phyloP scores from a whole-genome alignment of 1,140 invertebrate genomes.

The Trachelipus rathkii region DNA sequence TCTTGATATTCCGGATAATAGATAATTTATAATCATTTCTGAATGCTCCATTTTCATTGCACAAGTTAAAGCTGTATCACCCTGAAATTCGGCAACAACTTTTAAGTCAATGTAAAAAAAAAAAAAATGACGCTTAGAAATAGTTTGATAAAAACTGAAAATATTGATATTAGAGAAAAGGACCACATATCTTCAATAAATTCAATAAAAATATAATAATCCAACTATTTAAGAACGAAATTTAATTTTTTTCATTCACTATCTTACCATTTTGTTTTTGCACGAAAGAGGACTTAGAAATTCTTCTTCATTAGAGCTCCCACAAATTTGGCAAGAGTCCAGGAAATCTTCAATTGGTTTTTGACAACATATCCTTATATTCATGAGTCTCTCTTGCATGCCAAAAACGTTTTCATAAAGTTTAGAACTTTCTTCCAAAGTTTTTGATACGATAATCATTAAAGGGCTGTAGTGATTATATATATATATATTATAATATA shows the following conservation, averaged over 20 bases:
- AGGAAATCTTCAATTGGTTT: background rate
- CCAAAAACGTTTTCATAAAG: background rate
- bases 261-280: background rate
- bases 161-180: too few species aligned
- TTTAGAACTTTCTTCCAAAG: background rate
- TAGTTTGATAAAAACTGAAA: too few species aligned
- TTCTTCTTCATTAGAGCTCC: background rate
- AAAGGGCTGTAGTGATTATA: conserved; percentile 1
- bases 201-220: too few species aligned
- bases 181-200: too few species aligned
- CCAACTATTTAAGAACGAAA: too few species aligned
- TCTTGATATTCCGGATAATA: background rate
- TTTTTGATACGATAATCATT: background rate
- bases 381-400: background rate
- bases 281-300: background rate
- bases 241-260: too few species aligned
- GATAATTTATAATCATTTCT: background rate
- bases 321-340: background rate
- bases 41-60: conserved; percentile 4
- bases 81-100: background rate
- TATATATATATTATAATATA: conserved; percentile 15
- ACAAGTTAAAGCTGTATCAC: background rate
- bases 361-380: conserved; percentile 14
- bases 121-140: background rate
- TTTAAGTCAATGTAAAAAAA: background rate